Conservation (phyloP, 2,797 vertebrate genomes). For the Pantherophis alleghaniensis region DNA sequence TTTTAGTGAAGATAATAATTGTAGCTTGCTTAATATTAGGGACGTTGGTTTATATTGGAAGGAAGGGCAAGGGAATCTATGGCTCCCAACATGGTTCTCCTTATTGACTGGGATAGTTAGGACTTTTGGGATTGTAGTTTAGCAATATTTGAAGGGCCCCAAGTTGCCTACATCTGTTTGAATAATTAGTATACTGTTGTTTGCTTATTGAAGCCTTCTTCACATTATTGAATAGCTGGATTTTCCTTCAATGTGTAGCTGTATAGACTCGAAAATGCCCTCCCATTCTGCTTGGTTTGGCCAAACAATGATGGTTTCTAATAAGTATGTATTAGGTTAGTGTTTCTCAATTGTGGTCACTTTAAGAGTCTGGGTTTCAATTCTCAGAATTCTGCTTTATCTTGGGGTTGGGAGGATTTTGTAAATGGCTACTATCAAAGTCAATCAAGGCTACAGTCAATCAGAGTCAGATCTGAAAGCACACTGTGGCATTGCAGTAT, state of each 20-base stretch:
- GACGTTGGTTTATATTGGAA: neutral
- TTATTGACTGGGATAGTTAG: neutral
- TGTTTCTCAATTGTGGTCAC: neutral
- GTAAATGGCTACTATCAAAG: neutral
- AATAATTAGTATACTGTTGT: neutral
- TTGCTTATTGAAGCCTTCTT: neutral
- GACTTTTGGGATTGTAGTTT: neutral
- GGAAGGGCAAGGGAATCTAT: neutral
- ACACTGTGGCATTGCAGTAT: neutral
- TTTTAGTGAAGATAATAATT: neutral
- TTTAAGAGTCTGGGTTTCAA: neutral
- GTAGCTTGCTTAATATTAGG: neutral
- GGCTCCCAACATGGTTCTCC: neutral
- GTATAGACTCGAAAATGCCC: neutral
- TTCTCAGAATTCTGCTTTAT: neutral
- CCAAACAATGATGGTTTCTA: neutral
- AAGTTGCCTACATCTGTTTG: neutral
- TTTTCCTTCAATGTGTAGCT: neutral
- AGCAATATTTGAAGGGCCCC: neutral
- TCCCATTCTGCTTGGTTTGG: neutral
- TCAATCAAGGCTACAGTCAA: too few species aligned
- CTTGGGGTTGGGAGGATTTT: too few species aligned
- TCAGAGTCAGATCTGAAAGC: neutral
- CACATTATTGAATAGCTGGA: neutral
- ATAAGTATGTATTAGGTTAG: neutral